Evolutionary conservation across 2,113 vertebrate species (phyloP).

Genomic region (Varanus komodoensis): DNA sequence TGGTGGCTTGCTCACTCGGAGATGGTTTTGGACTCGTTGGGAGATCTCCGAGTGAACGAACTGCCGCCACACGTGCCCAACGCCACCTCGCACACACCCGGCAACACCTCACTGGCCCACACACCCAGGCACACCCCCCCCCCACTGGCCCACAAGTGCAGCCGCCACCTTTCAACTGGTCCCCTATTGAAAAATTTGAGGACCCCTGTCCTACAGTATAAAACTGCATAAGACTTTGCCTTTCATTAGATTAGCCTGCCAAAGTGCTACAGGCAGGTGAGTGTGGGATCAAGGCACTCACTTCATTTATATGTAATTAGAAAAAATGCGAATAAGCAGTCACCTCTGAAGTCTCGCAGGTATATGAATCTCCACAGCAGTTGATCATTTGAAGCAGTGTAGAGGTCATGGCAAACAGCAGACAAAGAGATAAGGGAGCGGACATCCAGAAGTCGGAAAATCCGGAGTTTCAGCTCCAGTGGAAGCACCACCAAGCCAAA

Average conservation of each 20-base stretch:
- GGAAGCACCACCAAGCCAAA: conserved; percentile 92
- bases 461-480: conserved; percentile 89
- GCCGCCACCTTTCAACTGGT: too few relatives aligned
- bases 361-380: conserved; percentile 92
- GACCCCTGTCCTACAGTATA: too few relatives aligned
- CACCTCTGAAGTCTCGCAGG: conserved; percentile 89
- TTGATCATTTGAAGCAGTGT: conserved; percentile 80
- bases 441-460: conserved; percentile 89
- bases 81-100: too few relatives aligned
- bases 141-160: too few relatives aligned
- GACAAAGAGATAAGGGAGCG: conserved; percentile 84
- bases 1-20: too few relatives aligned
- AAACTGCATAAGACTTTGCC: too few relatives aligned
- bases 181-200: too few relatives aligned
- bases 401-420: conserved; percentile 82
- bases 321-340: background rate
- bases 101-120: too few relatives aligned
- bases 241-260: background rate
- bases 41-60: too few relatives aligned
- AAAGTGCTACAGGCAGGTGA: conserved; percentile 2
- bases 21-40: too few relatives aligned
- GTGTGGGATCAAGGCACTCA: background rate
- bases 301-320: background rate
- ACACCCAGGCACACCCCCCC: too few relatives aligned
- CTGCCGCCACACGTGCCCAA: too few relatives aligned